Evolutionary conservation across 2,797 vertebrate species (phyloP).

Genomic region (Heliangelus exortis): DNA sequence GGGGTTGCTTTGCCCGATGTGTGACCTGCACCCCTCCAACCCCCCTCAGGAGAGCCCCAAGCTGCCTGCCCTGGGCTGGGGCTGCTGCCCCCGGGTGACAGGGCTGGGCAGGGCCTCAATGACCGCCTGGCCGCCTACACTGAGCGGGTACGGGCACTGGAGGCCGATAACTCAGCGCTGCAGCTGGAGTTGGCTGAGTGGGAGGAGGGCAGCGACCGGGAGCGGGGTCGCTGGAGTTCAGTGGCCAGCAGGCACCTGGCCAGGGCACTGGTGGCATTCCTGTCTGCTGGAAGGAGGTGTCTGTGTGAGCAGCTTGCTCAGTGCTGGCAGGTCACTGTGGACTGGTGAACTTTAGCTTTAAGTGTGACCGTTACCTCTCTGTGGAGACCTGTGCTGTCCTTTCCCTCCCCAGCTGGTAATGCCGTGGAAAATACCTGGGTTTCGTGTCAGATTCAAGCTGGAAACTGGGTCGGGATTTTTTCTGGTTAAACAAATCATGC

Average conservation of each 20-base stretch:
- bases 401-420: not conserved
- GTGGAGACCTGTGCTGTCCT: not conserved
- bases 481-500: not conserved
- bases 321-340: not conserved
- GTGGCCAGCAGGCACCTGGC: not conserved
- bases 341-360: not conserved
- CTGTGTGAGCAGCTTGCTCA: not conserved
- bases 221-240: fast-evolving
- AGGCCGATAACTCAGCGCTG: too few species aligned
- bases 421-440: not conserved
- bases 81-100: too few species aligned
- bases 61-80: too few species aligned
- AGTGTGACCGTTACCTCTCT: fast-evolving
- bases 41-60: too few species aligned
- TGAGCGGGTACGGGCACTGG: too few species aligned
- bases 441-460: not conserved
- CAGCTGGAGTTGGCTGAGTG: too few species aligned
- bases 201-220: too few species aligned
- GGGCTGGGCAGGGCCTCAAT: too few species aligned
- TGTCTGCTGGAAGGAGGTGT: not conserved
- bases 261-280: not conserved
- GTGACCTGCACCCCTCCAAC: not conserved
- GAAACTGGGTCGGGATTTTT: slow-evolving; percentile 28
- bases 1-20: too few species aligned
- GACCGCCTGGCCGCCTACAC: too few species aligned